Evolutionary conservation across 1,140 invertebrate genomes (phyloP).

Genomic region (Caenorhabditis briggsae): DNA sequence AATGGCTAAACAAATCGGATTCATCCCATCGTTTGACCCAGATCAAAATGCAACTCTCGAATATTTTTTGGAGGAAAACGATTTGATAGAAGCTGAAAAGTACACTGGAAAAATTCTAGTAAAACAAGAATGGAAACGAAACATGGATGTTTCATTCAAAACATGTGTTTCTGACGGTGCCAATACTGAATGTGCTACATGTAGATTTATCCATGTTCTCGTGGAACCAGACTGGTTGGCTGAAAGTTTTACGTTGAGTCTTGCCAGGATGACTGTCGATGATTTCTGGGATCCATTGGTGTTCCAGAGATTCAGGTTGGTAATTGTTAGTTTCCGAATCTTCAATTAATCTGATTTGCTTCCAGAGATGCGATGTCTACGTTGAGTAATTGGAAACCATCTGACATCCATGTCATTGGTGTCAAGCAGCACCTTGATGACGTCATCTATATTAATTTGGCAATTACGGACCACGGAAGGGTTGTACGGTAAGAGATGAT

Average conservation of each 20-base stretch:
- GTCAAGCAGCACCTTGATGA: conserved; percentile 51
- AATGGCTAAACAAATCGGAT: conserved; percentile 67
- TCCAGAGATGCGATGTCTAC: conserved; percentile 81
- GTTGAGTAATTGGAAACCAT: conserved; percentile 57
- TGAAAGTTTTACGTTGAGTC: conserved; percentile 92
- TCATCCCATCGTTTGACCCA: conserved; percentile 76
- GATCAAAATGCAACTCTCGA: conserved; percentile 77
- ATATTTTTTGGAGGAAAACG: conserved; percentile 74
- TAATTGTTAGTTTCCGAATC: not conserved
- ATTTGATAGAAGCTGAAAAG: conserved; percentile 71
- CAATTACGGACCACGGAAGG: conserved; percentile 39
- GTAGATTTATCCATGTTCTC: conserved; percentile 82
- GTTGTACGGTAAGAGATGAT: conserved; percentile 25
- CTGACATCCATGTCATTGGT: conserved; percentile 55
- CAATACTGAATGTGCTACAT: conserved; percentile 79
- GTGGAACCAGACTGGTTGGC: conserved; percentile 94
- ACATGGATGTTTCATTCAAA: conserved; percentile 92
- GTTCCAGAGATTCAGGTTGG: conserved; percentile 84
- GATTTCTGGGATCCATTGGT: conserved; percentile 89
- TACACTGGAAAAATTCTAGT: conserved; percentile 69
- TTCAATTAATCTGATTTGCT: conserved; percentile 77
- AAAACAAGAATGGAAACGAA: conserved; percentile 89
- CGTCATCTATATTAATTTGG: conserved; percentile 31
- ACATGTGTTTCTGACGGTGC: conserved; percentile 88
- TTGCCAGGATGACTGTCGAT: conserved; percentile 92